Percentiles rank a stretch among this genome's conserved stretches.
Evolutionary conservation across 2,797 vertebrate species (phyloP).

Genomic region (Atherinosoma microstoma): DNA sequence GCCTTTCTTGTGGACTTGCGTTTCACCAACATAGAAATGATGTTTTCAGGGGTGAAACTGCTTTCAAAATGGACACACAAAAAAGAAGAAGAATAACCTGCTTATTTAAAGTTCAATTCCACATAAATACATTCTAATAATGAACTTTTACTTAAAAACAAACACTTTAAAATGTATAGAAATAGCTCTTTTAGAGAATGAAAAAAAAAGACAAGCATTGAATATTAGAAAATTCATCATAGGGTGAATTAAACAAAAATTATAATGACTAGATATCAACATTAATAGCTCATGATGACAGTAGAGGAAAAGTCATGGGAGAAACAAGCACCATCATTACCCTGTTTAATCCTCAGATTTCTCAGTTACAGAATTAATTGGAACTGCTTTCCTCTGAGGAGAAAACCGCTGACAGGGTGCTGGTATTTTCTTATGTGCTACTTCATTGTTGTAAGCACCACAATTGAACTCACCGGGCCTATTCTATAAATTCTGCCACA

Average conservation of each 20-base stretch:
- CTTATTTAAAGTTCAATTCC: no score
- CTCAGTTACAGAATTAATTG: slow-evolving; percentile 25
- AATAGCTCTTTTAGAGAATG: background rate
- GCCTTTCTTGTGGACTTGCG: no score
- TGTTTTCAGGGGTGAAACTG: no score
- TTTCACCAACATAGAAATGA: no score
- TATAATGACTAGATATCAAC: background rate
- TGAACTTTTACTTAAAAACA: no score
- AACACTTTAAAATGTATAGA: background rate
- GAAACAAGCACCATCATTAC: background rate
- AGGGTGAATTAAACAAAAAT: background rate
- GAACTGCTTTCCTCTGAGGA: slow-evolving; percentile 8
- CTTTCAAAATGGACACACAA: no score
- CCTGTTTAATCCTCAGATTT: slow-evolving; percentile 18
- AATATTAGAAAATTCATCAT: background rate
- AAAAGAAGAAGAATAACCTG: no score
- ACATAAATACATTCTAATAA: no score
- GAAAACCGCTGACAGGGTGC: slow-evolving; percentile 17
- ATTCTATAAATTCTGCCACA: slow-evolving; percentile 12
- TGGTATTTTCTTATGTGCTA: slow-evolving; percentile 7
- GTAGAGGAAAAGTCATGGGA: background rate
- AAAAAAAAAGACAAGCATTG: background rate
- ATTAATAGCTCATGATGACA: background rate
- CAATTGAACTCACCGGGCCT: slow-evolving; percentile 20
- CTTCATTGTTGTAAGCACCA: slow-evolving; percentile 8